These are phyloP conservation scores for Babylonia areolata DNA, from an alignment of 1,140 invertebrate genomes.

Conservation along the genomic window DNA sequence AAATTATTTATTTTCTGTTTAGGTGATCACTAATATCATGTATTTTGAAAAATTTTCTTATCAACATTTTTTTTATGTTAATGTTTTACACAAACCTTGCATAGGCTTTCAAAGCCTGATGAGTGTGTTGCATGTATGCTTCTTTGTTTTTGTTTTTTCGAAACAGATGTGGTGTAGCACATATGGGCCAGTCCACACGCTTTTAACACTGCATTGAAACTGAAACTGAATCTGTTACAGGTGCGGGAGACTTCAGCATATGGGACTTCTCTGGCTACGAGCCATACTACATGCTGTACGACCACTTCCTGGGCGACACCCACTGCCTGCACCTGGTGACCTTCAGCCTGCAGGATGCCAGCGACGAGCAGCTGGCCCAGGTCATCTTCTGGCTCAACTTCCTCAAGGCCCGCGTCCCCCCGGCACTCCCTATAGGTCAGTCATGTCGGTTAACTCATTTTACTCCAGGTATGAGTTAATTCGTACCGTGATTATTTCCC, in stretches of 20 bases:
- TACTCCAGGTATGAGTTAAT: no score
- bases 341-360: conserved; percentile 85
- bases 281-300: conserved; percentile 86
- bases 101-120: no score
- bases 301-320: conserved; percentile 85
- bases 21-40: no score
- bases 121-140: no score
- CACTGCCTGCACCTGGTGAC: conserved; percentile 84
- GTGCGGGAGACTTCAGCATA: conserved; percentile 83
- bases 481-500: no score
- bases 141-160: no score
- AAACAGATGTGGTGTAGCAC: background rate
- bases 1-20: no score
- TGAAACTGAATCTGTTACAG: conserved; percentile 74
- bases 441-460: background rate
- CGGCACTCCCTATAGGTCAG: conserved; percentile 83
- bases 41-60: no score
- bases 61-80: no score
- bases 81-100: no score
- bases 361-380: conserved; percentile 85
- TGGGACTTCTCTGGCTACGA: conserved; percentile 92
- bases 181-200: no score
- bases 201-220: no score
- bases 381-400: conserved; percentile 89
- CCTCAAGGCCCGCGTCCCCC: conserved; percentile 83